These are phyloP conservation scores for Limonius californicus DNA, from an alignment of 1,140 invertebrate species.

Conservation along the genomic window DNA sequence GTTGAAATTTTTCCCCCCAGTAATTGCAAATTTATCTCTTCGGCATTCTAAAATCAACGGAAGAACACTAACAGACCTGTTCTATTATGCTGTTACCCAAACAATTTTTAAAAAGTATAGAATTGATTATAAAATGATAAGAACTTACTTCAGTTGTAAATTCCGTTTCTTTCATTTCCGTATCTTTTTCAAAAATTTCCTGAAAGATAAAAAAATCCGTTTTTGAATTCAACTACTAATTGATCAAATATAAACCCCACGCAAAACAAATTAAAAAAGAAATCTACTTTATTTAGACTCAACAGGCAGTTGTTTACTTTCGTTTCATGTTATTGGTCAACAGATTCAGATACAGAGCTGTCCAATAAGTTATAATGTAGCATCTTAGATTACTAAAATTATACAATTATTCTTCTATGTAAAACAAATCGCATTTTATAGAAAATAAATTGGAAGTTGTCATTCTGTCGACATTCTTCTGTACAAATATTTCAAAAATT, in stretches of 20 bases:
- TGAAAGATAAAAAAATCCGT: neutral
- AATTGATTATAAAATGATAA: too few relatives aligned
- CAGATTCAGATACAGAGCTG: too few relatives aligned
- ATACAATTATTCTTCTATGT: too few relatives aligned
- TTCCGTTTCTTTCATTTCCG: too few relatives aligned
- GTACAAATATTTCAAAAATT: neutral
- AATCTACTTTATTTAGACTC: too few relatives aligned
- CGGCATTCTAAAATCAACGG: neutral
- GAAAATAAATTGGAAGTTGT: neutral
- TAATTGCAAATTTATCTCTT: neutral
- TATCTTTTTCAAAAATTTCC: too few relatives aligned
- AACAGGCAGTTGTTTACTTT: neutral
- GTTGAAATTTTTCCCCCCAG: neutral
- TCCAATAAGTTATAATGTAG: neutral
- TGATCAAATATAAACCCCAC: too few relatives aligned
- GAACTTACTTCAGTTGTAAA: too few relatives aligned
- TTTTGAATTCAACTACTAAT: neutral
- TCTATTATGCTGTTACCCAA: too few relatives aligned
- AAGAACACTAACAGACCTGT: neutral
- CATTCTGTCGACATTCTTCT: neutral
- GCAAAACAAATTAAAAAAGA: neutral
- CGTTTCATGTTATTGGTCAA: neutral
- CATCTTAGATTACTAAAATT: neutral
- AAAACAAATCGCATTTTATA: neutral
- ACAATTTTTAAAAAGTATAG: too few relatives aligned